Conservation (phyloP, 1,140 invertebrate species). For the Papilio polyxenes region DNA sequence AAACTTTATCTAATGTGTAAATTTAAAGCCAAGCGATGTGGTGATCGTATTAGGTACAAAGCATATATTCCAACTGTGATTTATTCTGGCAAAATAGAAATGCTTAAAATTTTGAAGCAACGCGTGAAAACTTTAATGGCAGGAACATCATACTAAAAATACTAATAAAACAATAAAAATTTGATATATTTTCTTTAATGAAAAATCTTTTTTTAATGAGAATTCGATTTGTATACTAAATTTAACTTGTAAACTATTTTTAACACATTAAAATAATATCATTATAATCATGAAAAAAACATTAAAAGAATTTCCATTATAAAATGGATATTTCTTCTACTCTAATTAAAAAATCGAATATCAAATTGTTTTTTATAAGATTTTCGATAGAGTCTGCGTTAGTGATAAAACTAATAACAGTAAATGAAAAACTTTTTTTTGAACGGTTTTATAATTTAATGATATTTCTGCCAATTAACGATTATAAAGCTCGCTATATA, state of each 20-base stretch:
- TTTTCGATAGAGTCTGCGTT: too few species aligned
- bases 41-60: constrained; percentile 41
- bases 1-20: constrained; percentile 30
- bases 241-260: too few species aligned
- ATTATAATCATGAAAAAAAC: too few species aligned
- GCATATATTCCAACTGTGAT: constrained; percentile 25
- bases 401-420: too few species aligned
- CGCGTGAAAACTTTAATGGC: constrained; percentile 48
- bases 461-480: constrained; percentile 58
- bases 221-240: too few species aligned
- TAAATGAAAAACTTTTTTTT: too few species aligned
- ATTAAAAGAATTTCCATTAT: neutral
- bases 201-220: too few species aligned
- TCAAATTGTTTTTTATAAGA: too few species aligned
- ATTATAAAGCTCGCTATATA: constrained; percentile 51
- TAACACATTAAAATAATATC: neutral
- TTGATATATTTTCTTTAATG: too few species aligned
- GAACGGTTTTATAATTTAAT: constrained; percentile 30
- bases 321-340: neutral
- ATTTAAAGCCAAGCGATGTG: constrained; percentile 55
- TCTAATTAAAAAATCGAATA: neutral
- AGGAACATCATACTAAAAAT: constrained; percentile 51
- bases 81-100: neutral
- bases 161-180: too few species aligned
- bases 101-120: constrained; percentile 44